phyloP scores from a whole-genome alignment of 2,888 invertebrate species.

The Parthenolecanium corni region DNA sequence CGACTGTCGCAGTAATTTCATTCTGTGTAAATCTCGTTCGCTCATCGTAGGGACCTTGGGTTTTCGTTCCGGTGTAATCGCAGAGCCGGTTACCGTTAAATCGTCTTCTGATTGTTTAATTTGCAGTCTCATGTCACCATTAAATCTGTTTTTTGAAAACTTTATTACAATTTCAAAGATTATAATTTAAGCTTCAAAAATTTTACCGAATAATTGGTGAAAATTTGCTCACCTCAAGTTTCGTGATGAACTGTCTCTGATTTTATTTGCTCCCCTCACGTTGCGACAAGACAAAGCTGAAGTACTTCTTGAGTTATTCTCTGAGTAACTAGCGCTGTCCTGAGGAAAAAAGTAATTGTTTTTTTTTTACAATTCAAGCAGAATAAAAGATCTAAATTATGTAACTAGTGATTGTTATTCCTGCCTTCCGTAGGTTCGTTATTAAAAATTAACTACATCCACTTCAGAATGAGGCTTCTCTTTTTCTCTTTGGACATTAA shows the following conservation, averaged over 20 bases:
- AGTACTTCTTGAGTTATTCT: constrained; percentile 8
- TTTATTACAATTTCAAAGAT: not conserved
- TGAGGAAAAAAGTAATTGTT: not conserved
- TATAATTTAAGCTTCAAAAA: not conserved
- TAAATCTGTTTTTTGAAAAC: not conserved
- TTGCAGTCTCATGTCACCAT: constrained; percentile 9
- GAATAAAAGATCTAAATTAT: not conserved
- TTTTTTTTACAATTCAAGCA: not conserved
- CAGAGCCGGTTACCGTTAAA: constrained; percentile 45
- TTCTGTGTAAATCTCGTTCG: constrained; percentile 45
- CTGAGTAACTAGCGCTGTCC: constrained; percentile 1
- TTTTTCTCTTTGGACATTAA: too few species aligned
- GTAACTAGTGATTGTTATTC: not conserved
- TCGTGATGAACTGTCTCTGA: not conserved
- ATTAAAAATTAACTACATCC: too few species aligned
- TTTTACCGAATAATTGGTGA: not conserved
- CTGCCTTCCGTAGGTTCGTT: not conserved
- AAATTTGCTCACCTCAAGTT: not conserved
- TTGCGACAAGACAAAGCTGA: not conserved
- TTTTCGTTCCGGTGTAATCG: constrained; percentile 47
- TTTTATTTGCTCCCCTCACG: not conserved
- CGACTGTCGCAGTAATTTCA: constrained; percentile 4
- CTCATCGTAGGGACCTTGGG: constrained; percentile 48
- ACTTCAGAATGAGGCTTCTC: too few species aligned
- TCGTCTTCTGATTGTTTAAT: constrained; percentile 12